Base-by-base conservation (phyloP, 2,888 invertebrate species). In the Morinoia aosen region DNA sequence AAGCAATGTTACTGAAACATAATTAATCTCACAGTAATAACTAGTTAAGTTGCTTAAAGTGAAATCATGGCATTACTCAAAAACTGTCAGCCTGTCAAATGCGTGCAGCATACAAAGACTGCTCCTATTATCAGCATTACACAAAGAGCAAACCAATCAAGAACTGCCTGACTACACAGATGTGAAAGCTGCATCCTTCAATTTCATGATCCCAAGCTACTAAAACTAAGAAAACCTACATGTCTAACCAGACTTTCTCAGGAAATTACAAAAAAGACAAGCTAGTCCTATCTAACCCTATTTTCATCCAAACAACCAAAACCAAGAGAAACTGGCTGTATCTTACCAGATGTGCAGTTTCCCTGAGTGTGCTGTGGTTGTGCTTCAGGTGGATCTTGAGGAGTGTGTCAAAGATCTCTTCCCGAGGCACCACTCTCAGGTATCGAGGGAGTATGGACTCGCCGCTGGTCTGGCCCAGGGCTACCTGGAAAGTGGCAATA, bases 311-410 rank as follows among this genome's bases (percentile, higher is more conserved):
- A 12, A 64, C 64, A 14, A 58, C 58, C 14, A 64, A 25, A 64
- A 64, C 5, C 25, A 19, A 25, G 64, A 5, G 64, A 5, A 64
- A 25, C 64, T 64, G 25, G 64, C 64, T 25, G 25, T 64, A 25
- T 90, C 61, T 64, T 1, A 95, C 95, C 95, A 95, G 58, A 58
- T 95, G 95, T 57, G 64, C 95, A 95, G 95, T 95, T n/a, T 95
- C 95, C 64, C 95, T 58, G 40, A 95, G 95, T 16, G 95, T 95
- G 95, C 95, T 95, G 48, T 95, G 95, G 64, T 95, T 95, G 64
- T 95, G 58, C 64, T 95, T 64, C 95, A 95, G 58, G 56, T 95
- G 95, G 58, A 95, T 64, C 40, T 48, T 64, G 58, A 95, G 64
- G 40, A 95, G 64, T 1, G 95, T 95, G 57, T 95, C 95, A 95